A percentile compares a stretch with the other conserved stretches of the same genome.
These are phyloP conservation scores for Sarcophaga rosellei DNA, from an alignment of 2,888 invertebrate species.

Conservation along the genomic window DNA sequence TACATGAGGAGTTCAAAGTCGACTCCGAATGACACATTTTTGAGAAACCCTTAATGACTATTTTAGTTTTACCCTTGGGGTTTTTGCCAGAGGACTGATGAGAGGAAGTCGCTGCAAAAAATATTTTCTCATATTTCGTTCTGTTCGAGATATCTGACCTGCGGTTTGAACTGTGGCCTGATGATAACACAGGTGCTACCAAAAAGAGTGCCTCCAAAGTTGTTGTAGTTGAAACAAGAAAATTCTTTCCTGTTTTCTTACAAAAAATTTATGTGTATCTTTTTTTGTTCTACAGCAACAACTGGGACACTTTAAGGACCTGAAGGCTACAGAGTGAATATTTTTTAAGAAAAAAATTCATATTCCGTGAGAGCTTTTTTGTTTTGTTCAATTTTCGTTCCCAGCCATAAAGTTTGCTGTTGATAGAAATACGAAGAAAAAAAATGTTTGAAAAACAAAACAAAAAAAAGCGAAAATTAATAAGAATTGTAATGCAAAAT, in stretches of 20 bases:
- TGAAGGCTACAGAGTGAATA: conserved; percentile 17
- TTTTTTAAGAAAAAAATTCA: not conserved
- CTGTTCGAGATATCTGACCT: too few relatives aligned
- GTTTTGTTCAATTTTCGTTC: not conserved
- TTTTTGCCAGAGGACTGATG: too few relatives aligned
- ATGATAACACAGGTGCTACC: too few relatives aligned
- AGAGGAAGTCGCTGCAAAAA: too few relatives aligned
- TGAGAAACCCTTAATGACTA: too few relatives aligned
- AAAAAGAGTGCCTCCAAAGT: too few relatives aligned
- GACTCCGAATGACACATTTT: too few relatives aligned
- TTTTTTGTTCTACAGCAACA: conserved; percentile 3
- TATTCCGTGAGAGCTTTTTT: not conserved
- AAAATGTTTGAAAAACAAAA: conserved; percentile 1
- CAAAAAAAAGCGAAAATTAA: not conserved
- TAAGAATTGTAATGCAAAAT: not conserved
- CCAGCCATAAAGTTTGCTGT: conserved; percentile 13
- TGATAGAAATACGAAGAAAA: not conserved
- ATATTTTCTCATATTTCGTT: too few relatives aligned
- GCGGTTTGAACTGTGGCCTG: too few relatives aligned
- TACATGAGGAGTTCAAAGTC: too few relatives aligned
- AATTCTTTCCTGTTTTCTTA: not conserved
- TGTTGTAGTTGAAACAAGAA: not conserved
- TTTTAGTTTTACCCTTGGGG: too few relatives aligned
- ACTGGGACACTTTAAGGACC: conserved; percentile 42
- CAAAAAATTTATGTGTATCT: not conserved